Conservation (phyloP, 2,113 vertebrate genomes). For the Strix uralensis region DNA sequence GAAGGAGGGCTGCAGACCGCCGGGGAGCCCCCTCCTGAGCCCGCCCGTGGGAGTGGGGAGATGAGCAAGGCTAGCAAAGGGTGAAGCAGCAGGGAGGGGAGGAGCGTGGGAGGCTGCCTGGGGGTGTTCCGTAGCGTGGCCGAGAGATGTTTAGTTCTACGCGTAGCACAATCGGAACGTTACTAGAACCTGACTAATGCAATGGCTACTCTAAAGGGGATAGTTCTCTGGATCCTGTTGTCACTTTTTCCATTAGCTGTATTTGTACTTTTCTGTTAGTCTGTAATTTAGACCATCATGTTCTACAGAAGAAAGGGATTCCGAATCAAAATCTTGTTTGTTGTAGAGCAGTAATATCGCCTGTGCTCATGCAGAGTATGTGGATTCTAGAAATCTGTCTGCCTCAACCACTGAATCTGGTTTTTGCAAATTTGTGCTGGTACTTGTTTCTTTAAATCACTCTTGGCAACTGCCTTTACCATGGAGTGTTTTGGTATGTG, state of each 20-base stretch:
- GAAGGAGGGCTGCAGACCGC: no score
- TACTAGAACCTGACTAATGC: accelerated
- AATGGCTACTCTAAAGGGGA: accelerated
- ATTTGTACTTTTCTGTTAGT: neutral
- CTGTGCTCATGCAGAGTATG: accelerated
- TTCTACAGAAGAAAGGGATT: neutral
- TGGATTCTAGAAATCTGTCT: neutral
- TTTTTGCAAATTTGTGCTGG: neutral
- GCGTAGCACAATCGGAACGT: accelerated
- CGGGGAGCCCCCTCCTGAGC: accelerated
- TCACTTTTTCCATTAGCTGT: neutral
- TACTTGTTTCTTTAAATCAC: neutral
- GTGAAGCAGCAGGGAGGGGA: neutral
- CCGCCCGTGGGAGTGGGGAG: accelerated
- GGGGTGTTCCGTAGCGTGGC: neutral
- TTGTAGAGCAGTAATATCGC: neutral
- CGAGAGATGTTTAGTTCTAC: neutral
- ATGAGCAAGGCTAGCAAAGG: accelerated
- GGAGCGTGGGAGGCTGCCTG: accelerated
- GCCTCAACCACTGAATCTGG: neutral
- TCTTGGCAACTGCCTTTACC: neutral
- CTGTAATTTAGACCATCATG: accelerated
- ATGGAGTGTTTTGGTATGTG: neutral
- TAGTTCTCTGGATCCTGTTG: neutral
- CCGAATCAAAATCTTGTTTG: accelerated